A percentile compares a stretch with the other conserved stretches of the same genome.
phyloP scores from a whole-genome alignment of 2,797 vertebrate species.

The Xerus rutilus region DNA sequence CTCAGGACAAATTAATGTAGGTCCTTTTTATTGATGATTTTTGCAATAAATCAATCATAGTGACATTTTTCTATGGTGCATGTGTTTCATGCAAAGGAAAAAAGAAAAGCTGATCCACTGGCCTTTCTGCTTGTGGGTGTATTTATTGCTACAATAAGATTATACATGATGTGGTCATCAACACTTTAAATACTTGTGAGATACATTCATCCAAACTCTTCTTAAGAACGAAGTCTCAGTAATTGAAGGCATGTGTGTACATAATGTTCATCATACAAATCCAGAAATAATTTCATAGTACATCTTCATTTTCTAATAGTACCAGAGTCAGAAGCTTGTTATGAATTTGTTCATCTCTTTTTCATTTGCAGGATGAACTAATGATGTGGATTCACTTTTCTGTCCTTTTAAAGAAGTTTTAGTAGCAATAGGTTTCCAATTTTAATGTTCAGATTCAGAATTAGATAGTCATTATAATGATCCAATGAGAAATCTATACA shows the following conservation, averaged over 20 bases:
- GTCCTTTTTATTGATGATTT: not conserved
- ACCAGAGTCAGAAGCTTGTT: not conserved
- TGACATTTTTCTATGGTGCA: not conserved
- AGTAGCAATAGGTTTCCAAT: not conserved
- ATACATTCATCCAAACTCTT: not conserved
- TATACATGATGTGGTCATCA: not conserved
- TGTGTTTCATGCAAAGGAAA: constrained; percentile 19
- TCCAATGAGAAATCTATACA: constrained; percentile 17
- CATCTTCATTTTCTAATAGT: not conserved
- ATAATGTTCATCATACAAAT: not conserved
- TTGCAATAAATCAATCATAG: not conserved
- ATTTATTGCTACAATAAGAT: not conserved
- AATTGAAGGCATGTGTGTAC: not conserved
- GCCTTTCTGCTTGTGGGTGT: not conserved
- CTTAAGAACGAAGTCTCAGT: not conserved
- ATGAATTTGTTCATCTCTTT: not conserved
- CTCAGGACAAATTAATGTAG: not conserved
- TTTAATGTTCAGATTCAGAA: constrained; percentile 52
- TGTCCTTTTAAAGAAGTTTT: constrained; percentile 30
- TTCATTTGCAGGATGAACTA: constrained; percentile 33
- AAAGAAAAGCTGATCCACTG: not conserved
- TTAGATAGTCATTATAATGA: not conserved
- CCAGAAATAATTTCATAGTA: not conserved
- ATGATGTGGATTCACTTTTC: not conserved
- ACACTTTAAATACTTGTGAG: fast-evolving